Evolutionary conservation across 2,888 invertebrate genomes (phyloP).

Genomic region (Acanthococcus lagerstroemiae): DNA sequence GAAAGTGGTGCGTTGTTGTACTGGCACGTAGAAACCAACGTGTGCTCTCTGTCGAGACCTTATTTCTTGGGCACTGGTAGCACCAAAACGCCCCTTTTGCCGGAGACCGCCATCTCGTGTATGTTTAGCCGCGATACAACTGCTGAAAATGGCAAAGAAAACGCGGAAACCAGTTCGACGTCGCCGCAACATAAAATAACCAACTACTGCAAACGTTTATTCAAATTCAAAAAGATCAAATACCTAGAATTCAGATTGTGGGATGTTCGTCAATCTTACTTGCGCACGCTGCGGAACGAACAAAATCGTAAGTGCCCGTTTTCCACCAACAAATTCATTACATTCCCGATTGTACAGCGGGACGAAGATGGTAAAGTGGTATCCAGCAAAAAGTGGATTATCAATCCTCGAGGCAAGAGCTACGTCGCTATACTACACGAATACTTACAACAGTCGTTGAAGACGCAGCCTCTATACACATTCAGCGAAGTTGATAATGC

Average conservation of each 20-base stretch:
- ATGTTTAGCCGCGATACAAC: constrained; percentile 55
- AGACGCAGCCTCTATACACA: constrained; percentile 85
- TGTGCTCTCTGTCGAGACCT: constrained; percentile 84
- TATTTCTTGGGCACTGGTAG: constrained; percentile 92
- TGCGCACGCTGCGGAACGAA: constrained; percentile 31
- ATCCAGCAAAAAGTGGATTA: constrained; percentile 68
- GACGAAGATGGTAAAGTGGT: constrained; percentile 34
- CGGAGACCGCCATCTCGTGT: constrained; percentile 88
- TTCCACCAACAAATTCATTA: constrained; percentile 8
- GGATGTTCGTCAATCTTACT: constrained; percentile 33
- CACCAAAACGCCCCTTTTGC: constrained; percentile 84
- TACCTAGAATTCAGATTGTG: constrained; percentile 33
- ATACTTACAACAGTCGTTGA: constrained; percentile 88
- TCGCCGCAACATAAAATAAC: constrained; percentile 1
- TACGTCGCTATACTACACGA: constrained; percentile 94
- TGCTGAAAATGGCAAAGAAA: background rate
- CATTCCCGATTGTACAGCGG: background rate
- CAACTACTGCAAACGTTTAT: constrained; percentile 31
- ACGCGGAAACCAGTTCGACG: background rate
- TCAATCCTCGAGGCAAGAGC: constrained; percentile 95
- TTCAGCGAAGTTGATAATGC: constrained; percentile 90
- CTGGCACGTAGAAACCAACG: constrained; percentile 75
- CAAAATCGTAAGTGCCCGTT: constrained; percentile 10
- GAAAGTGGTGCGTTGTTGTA: constrained; percentile 94
- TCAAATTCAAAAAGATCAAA: constrained; percentile 32